Evolutionary conservation across 2,888 invertebrate genomes (phyloP).

Genomic region (Trachelus troglodyta): DNA sequence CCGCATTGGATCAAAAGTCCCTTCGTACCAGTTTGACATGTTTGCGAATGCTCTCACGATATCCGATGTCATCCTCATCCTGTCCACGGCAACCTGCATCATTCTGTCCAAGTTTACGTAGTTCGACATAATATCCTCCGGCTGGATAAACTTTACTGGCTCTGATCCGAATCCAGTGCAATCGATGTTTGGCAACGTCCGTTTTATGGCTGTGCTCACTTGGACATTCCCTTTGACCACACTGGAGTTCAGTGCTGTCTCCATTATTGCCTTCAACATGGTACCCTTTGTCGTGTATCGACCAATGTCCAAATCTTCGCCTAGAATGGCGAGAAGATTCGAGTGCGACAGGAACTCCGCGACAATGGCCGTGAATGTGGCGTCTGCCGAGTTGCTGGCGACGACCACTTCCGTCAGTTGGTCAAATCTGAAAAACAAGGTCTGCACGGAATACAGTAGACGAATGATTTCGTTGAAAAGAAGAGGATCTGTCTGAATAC

Average conservation of each 20-base stretch:
- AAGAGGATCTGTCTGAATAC: slow-evolving; percentile 1
- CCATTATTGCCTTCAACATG: slow-evolving; percentile 20
- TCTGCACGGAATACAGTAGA: slow-evolving; percentile 15
- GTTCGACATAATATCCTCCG: slow-evolving; percentile 5
- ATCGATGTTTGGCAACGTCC: slow-evolving; percentile 1
- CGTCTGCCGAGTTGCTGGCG: not conserved
- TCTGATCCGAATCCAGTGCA: slow-evolving; percentile 20
- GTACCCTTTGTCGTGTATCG: slow-evolving; percentile 18
- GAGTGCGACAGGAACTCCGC: slow-evolving; percentile 5
- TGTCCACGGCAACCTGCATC: slow-evolving; percentile 10
- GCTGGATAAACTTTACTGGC: slow-evolving; percentile 6
- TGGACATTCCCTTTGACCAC: not conserved
- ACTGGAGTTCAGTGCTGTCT: slow-evolving; percentile 2
- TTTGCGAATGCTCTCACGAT: slow-evolving; percentile 11
- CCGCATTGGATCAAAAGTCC: slow-evolving; percentile 5
- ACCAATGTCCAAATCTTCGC: slow-evolving; percentile 24
- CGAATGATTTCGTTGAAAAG: slow-evolving; percentile 21
- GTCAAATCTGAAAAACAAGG: slow-evolving; percentile 9
- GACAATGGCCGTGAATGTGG: not conserved
- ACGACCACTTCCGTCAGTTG: slow-evolving; percentile 4
- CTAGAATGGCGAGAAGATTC: slow-evolving; percentile 12
- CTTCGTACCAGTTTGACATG: slow-evolving; percentile 14
- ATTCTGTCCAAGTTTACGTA: slow-evolving; percentile 14
- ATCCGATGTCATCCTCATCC: slow-evolving; percentile 9
- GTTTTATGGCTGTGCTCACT: slow-evolving; percentile 10